Evolutionary conservation across 2,113 vertebrate species (phyloP).

Genomic region (Paracanthobrama guichenoti): DNA sequence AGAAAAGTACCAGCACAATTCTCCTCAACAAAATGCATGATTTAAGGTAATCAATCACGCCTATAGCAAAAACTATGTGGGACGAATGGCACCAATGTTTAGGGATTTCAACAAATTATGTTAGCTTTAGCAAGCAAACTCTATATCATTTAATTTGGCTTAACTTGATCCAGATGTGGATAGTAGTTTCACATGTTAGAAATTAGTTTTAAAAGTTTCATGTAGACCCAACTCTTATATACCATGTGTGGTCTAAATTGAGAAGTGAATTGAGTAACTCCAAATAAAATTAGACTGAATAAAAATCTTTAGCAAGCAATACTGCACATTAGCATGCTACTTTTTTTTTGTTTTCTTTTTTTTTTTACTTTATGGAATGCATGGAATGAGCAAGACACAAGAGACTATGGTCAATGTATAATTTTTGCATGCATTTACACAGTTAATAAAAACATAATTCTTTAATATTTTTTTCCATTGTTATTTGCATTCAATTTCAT

Average conservation of each 20-base stretch:
- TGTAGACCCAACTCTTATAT: neutral
- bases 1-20: neutral
- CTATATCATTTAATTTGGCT: neutral
- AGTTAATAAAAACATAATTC: too few relatives aligned
- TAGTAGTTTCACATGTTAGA: neutral
- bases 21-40: neutral
- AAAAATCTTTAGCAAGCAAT: neutral
- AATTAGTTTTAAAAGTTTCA: neutral
- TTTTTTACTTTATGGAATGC: neutral
- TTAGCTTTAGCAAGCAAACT: neutral
- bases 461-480: neutral
- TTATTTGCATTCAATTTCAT: neutral
- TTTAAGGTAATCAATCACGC: constrained; percentile 2
- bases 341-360: neutral
- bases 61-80: neutral
- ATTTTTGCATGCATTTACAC: neutral
- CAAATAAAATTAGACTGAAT: neutral
- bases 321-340: neutral
- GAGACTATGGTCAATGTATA: neutral
- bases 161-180: neutral
- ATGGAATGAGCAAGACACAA: neutral
- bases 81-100: neutral
- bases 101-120: neutral
- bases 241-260: neutral
- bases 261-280: neutral